These are phyloP conservation scores for Synergus gifuensis DNA, from an alignment of 2,888 invertebrate genomes.

Conservation along the genomic window DNA sequence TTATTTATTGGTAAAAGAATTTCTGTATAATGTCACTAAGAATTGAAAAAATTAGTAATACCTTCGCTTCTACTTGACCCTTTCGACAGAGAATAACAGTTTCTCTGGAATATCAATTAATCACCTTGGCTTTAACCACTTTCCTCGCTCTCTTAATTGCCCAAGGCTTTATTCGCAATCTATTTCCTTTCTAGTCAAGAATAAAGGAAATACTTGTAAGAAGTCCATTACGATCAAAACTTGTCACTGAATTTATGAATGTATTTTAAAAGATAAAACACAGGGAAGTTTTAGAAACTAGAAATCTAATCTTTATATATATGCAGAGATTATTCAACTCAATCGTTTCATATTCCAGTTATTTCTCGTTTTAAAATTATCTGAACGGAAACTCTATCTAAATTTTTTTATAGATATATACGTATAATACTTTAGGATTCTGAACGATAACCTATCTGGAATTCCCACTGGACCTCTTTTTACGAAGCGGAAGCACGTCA, in stretches of 20 bases:
- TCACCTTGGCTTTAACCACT: neutral
- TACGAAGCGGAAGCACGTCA: neutral
- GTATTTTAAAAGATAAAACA: neutral
- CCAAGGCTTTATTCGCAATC: neutral
- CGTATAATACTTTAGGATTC: neutral
- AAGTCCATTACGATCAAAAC: neutral
- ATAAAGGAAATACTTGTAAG: neutral
- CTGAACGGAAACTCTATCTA: neutral
- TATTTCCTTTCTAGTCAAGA: neutral
- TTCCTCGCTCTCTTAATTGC: neutral
- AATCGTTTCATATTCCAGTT: too few species aligned
- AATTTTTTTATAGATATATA: neutral
- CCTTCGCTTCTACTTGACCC: neutral
- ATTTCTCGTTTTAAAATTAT: too few species aligned
- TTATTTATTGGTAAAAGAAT: too few species aligned
- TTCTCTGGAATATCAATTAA: neutral
- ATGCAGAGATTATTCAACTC: neutral
- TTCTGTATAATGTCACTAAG: too few species aligned
- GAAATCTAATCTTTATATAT: neutral
- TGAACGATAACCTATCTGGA: constrained; percentile 22
- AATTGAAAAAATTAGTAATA: neutral
- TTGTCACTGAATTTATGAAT: neutral
- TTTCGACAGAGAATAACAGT: neutral
- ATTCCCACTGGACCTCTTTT: constrained; percentile 1
- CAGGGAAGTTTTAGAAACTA: neutral